Evolutionary conservation across 2,113 vertebrate genomes (phyloP).

Genomic region (Lamprotornis superbus): DNA sequence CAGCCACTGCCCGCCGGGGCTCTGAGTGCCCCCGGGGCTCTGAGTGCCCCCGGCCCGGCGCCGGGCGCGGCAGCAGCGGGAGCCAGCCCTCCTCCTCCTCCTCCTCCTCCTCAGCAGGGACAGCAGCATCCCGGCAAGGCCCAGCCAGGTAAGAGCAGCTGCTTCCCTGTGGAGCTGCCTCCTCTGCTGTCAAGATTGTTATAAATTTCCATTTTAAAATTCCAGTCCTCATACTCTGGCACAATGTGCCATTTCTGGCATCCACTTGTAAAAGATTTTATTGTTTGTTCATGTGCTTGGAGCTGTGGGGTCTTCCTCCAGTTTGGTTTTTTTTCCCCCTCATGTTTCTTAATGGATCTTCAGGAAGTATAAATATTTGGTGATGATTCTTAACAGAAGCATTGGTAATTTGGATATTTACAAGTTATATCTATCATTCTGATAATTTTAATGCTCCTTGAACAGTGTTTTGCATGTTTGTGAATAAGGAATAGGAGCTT

Average conservation of each 20-base stretch:
- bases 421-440: not conserved
- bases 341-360: accelerated
- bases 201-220: not conserved
- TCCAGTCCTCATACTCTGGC: not conserved
- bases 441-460: not conserved
- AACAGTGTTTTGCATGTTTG: not conserved
- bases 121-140: conserved; percentile 80
- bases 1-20: conserved; percentile 89
- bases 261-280: not conserved
- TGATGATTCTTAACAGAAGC: not conserved
- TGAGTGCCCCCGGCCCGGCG: conserved; percentile 72
- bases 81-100: conserved; percentile 71
- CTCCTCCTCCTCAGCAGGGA: conserved; percentile 68
- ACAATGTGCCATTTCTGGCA: accelerated
- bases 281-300: accelerated
- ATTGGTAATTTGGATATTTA: not conserved
- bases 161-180: accelerated
- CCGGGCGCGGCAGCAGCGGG: conserved; percentile 74
- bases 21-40: conserved; percentile 82
- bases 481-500: not conserved
- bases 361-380: not conserved
- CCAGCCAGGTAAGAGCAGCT: conserved; percentile 78
- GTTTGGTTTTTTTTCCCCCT: accelerated
- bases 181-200: accelerated
- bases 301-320: not conserved